These are phyloP conservation scores for Melieria crassipennis DNA, from an alignment of 2,888 invertebrate species.

Conservation along the genomic window DNA sequence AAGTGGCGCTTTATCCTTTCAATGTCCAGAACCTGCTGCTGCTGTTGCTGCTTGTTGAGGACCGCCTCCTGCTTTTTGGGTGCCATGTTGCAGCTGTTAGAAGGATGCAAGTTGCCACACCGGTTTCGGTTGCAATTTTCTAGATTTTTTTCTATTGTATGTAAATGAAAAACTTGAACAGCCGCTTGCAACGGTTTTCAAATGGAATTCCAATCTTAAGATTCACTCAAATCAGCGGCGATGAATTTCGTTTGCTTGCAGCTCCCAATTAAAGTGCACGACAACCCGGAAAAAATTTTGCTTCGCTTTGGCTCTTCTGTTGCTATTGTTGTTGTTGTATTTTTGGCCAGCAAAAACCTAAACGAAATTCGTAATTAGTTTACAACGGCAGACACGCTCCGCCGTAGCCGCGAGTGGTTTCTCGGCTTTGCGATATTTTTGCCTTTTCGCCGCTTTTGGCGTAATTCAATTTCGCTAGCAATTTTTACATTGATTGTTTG, in stretches of 20 bases:
- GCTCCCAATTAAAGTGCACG: conserved; percentile 8
- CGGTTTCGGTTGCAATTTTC: not conserved
- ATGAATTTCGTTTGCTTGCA: not conserved
- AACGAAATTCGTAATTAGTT: conserved; percentile 22
- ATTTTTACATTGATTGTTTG: not conserved
- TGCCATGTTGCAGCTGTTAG: conserved; percentile 44
- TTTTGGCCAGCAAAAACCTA: conserved; percentile 7
- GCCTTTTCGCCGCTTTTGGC: not conserved
- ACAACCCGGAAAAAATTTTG: conserved; percentile 31
- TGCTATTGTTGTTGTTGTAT: too few species aligned
- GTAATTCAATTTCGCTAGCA: not conserved
- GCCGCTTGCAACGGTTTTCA: too few species aligned
- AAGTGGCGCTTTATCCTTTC: conserved; percentile 62
- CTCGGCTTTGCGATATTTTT: conserved; percentile 1
- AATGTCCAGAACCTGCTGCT: conserved; percentile 53
- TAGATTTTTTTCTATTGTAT: not conserved
- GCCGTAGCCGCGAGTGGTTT: conserved; percentile 1
- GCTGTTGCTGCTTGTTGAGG: conserved; percentile 46
- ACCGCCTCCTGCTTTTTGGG: conserved; percentile 53
- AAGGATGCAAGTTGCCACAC: not conserved
- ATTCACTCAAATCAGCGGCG: not conserved
- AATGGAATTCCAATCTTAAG: too few species aligned
- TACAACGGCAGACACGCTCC: not conserved
- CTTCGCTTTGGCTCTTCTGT: not conserved
- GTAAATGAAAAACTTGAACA: not conserved